Conservation (phyloP, 2,797 vertebrate genomes). For the Novumbra hubbsi region DNA sequence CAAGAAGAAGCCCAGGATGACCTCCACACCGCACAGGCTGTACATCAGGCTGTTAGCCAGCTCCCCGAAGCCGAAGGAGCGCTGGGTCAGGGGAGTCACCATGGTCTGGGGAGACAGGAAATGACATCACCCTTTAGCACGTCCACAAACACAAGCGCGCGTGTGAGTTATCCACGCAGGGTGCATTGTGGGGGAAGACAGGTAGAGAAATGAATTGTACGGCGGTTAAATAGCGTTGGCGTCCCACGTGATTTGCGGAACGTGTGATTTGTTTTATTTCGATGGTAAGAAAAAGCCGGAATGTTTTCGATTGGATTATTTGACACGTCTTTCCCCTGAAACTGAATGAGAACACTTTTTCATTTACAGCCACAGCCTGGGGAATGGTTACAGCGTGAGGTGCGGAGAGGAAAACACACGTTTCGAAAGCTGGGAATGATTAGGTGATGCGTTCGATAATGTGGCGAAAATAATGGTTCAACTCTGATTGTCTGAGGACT, state of each 20-base stretch:
- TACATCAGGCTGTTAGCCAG: constrained; percentile 87
- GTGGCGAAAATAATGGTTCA: too few relatives aligned
- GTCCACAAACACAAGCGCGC: not conserved
- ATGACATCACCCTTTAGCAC: not conserved
- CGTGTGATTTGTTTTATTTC: too few relatives aligned
- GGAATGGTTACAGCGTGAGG: too few relatives aligned
- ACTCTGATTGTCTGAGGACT: not conserved
- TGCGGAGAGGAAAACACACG: too few relatives aligned
- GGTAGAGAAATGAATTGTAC: not conserved
- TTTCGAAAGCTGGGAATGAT: too few relatives aligned
- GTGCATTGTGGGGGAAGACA: not conserved
- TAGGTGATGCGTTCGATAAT: too few relatives aligned
- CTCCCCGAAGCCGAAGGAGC: constrained; percentile 78
- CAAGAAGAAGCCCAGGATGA: constrained; percentile 82
- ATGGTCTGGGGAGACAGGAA: constrained; percentile 70
- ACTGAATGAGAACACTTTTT: not conserved
- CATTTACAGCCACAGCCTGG: not conserved
- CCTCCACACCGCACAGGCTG: constrained; percentile 84
- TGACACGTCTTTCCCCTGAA: not conserved
- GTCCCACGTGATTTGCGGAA: too few relatives aligned
- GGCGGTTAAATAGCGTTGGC: too few relatives aligned
- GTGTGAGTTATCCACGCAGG: not conserved
- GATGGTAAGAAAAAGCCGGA: not conserved
- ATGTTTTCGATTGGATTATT: not conserved
- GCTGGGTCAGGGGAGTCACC: constrained; percentile 85